Base-by-base conservation (phyloP, 2,797 vertebrate genomes). In the Octomys mimax region DNA sequence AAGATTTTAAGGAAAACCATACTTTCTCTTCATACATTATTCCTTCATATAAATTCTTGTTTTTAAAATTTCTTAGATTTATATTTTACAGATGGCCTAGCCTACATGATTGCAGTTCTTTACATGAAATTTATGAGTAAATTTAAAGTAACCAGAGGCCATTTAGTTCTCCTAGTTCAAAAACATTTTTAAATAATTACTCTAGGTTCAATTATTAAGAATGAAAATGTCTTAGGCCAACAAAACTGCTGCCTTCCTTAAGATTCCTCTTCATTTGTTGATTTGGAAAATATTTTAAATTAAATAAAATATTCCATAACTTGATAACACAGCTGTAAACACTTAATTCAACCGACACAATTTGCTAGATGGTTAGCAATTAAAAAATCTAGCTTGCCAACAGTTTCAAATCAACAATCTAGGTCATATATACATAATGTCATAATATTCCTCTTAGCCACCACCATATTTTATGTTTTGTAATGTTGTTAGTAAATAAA, bases 401-500 rank as follows among this genome's bases (percentile, higher is more conserved):
- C 31, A 54, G 16, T 28, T 22, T 22, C 62, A 88, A 96, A 81
- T 28, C 18, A 80, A 85, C 78, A 71, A 49, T 61, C 36, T 66
- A 89, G 39, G 7, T 78, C 71, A 87, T 1, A 28, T 68, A 87
- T 79, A 82, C 19, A 39, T 49, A 18, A 8, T 73, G 33, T 46
- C 16, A 62, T 36, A 71, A 24, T 36, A 78, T 87, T 84, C 94
- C n/a, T 61, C 2, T 71, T 71, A 66, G 49, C 13, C 33, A 85
- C 75, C 83, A 82, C 75, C 87, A 93, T 36, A 93, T 52, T 85
- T 85, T 54, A 75, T 73, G 52, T 62, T 89, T 89, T 86, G n/a
- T 12, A 62, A 33, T 86, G 19, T 83, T 78, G 10, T 39, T 86
- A 28, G 66, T 62, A 85, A 85, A 31, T 14, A 87, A 70, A 80